Evolutionary conservation across 2,797 vertebrate species (phyloP), one percentile per base, ranked within the genome.

Genomic region (Varecia variegata): DNA sequence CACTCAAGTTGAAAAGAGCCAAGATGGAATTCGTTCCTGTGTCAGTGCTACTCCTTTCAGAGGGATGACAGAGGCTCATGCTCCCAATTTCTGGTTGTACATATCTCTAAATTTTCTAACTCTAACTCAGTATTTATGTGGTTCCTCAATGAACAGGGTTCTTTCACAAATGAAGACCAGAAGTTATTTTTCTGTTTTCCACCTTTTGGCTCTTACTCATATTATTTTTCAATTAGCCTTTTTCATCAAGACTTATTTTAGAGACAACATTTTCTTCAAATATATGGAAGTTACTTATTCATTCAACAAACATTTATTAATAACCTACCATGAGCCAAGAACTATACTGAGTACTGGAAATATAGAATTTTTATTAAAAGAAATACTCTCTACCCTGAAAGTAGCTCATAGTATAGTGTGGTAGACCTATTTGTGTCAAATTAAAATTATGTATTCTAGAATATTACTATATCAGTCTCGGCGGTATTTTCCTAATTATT

Each of bases 141-240:
- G 67, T 43, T 90, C 21, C 30, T 79, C 30, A 88, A 9, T 12
- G 21, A 65, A 73, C 8, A 68, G 5, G 25, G 8, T 88, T 96
- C 71, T 84, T 92, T 90, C 65, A 65, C 50, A 94, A 81, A 70
- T 30, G 18, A 60, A 91, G 38, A 56, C 15, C 62, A 60, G 5
- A 73, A 56, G 3, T 52, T 90, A 76, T 85, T 88, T 94, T 96
- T 81, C 35, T 85, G 3, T 85, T 82, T 77, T 73, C 58, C 1
- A 65, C 14, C 8, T 90, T 88, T 93, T 65, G 70, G 27, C 25
- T 88, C n/a, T 74, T 60, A 47, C 43, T 65, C 40, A 40, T 83
- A 43, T 62, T 92, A 58, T 74, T 92, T 92, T 92, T 91, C 40
- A 85, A 27, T 92, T 84, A 70, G 30, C 76, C 35, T 83, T 93